Base-by-base conservation (phyloP, 2,113 vertebrate species). In the Proteles cristata region DNA sequence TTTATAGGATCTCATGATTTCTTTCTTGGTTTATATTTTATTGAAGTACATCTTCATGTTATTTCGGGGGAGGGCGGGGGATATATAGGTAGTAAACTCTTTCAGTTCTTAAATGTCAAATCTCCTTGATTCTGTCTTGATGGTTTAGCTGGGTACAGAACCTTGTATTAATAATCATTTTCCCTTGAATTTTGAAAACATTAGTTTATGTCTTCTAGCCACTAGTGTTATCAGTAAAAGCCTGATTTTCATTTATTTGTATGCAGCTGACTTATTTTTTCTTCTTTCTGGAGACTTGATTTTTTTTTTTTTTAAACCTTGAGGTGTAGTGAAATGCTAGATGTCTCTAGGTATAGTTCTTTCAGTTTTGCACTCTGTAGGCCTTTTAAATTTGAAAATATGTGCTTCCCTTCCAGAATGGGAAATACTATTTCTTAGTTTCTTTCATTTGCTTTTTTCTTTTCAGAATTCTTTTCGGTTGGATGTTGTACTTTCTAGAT, bases 341-440 rank as follows among this genome's bases (percentile, higher is more conserved):
- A 26, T 69, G 28, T 89, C 35, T 87, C 7, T 81, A 31, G n/a
- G 28, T 63, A 11, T 66, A 31, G 26, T 61, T 88, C 48, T 43
- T 76, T 94, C 65, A 82, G 21, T 85, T 96, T 66, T 94, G 15
- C 1, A 12, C 4, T 85, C 31, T 80, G 4, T 84, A 66, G 53
- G 31, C n/a, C 23, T 23, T 82, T 81, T 93, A 83, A 88, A 86
- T 95, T 95, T 92, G 94, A 93, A 96, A 96, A 69, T 61, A 8
- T 12, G 5, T 55, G 25, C 2, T 71, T 91, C 10, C 39, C 48
- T 91, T 82, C 55, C 84, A 50, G 50, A 92, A 19, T 93, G 50
- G 84, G 31, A 50, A 71, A 66, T 88, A 68, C 83, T 86, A 35
- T 87, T 92, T 84, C 65, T 92, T 77, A 73, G 90, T 77, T 76